Base-by-base conservation (phyloP, 2,888 invertebrate species). In the Drosophila prostipennis region DNA sequence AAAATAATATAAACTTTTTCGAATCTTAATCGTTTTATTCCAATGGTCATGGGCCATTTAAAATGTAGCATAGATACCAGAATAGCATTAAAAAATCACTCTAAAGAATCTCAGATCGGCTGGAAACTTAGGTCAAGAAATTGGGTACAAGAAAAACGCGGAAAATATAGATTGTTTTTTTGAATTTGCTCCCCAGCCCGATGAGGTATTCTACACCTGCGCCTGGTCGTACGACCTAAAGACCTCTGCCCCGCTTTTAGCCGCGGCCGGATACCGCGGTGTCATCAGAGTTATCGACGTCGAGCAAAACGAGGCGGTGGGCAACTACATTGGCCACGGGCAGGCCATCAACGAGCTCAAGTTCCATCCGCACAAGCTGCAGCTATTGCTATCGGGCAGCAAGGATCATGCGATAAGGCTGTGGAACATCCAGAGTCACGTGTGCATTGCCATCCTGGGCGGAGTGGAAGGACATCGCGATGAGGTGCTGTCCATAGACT, bases 401-500 rank as follows among this genome's bases (percentile, higher is more conserved):
- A 99, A 99, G 92, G 98, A 97, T 91, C 96, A 96, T 85, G 96
- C 97, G 0, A 92, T 97, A 32, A 93, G 98, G 36, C 92, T 99
- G 10, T 99, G 99, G 98, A 99, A 99, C 90, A 96, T 98, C 37
- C 96, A 96, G 92, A 96, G 97, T 4, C 97, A 98, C 90, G 96
- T 97, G 1, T 98, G 98, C 90, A 96, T 99, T 65, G 98, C 97
- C 0, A 98, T 99, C 71, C 98, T 99, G 90, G 98, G 98, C 10
- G 99, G 99, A 0, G 98, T 98, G 0, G 99, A 99, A 92, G 99
- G 98, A 0, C 99, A 99, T 90, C 94, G 98, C 51, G 97, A 96
- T 93, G 98, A 96, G 94, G 98, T 96, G 65, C 94, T 94, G 64
- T 98, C 96, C 93, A 96, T 96, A 16, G 98, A 98, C 91, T 98